These are phyloP conservation scores for Vimba vimba DNA, from an alignment of 2,113 vertebrate species.

Conservation along the genomic window DNA sequence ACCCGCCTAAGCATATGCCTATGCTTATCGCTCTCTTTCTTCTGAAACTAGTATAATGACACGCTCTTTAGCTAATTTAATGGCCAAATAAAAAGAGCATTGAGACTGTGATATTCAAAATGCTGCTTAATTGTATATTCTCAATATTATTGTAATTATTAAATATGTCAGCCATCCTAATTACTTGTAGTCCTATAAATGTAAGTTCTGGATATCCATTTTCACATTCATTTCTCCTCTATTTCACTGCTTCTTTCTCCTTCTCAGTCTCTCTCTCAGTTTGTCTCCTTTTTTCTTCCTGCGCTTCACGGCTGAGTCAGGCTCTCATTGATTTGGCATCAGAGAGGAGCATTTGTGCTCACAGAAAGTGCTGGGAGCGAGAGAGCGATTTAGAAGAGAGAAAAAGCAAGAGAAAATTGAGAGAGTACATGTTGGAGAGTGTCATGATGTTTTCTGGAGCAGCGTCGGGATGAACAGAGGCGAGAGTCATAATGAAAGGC, in stretches of 20 bases:
- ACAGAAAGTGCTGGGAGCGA: slow-evolving; percentile 13
- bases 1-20: too few species aligned
- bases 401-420: background rate
- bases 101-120: background rate
- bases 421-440: background rate
- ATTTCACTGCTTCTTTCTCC: background rate
- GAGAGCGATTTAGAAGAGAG: slow-evolving; percentile 1
- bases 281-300: background rate
- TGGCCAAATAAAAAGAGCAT: background rate
- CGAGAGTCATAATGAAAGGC: background rate
- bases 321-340: slow-evolving; percentile 37
- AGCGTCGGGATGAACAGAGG: slow-evolving; percentile 42
- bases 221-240: background rate
- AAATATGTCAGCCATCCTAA: background rate
- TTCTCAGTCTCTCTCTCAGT: background rate
- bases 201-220: background rate
- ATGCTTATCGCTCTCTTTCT: background rate
- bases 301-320: slow-evolving; percentile 11
- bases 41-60: background rate
- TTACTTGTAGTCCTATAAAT: background rate
- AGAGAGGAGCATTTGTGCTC: slow-evolving; percentile 10
- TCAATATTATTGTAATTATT: background rate
- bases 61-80: background rate
- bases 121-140: background rate
- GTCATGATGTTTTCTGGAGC: slow-evolving; percentile 41